Base-by-base conservation (phyloP, 2,888 invertebrate species). In the Copidosoma aretas region DNA sequence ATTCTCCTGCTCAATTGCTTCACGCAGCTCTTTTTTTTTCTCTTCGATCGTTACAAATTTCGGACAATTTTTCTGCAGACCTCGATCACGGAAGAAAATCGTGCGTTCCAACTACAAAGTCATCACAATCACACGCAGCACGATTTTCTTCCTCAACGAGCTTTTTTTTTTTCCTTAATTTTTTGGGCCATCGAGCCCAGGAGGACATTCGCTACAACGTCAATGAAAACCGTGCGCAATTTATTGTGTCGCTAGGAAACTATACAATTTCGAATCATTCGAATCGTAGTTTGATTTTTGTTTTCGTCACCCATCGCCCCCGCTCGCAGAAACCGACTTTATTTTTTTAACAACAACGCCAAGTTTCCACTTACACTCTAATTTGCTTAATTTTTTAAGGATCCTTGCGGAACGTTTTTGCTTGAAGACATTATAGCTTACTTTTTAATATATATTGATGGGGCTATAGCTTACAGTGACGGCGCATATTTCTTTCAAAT, bases 311-410 rank as follows among this genome's bases (percentile, higher is more conserved):
- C n/a, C 76, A 72, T 73, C 75, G 77, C 75, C 79, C 75, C 75
- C 76, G 77, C 77, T 77, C 79, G 75, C 77, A 76, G 76, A 80
- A 78, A 76, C 76, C 76, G 78, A 79, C 79, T 73, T 71, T n/a
- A n/a, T n/a, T 46, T 46, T 32, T 70, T 25, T 57, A 64, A 67
- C 64, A 64, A 67, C 64, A 63, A 77, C 77, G 75, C 73, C 76
- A 74, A 68, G 74, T 74, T 73, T 75, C 70, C 41, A 54, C 76
- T 79, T 78, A 77, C 49, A 74, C 66, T 70, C 73, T 77, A 77
- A 74, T 75, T 75, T 67, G 60, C 72, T 78, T 79, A 78, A 70
- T 74, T 69, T 68, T n/a, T 75, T 77, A 72, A 76, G 60, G 64
- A 71, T 71, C 64, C 64, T 53, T 61, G 52, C 76, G 75, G 74